Evolutionary conservation across 92 coral and sea anemone species (phyloP).

Genomic region (Epizoanthus ramosus): DNA sequence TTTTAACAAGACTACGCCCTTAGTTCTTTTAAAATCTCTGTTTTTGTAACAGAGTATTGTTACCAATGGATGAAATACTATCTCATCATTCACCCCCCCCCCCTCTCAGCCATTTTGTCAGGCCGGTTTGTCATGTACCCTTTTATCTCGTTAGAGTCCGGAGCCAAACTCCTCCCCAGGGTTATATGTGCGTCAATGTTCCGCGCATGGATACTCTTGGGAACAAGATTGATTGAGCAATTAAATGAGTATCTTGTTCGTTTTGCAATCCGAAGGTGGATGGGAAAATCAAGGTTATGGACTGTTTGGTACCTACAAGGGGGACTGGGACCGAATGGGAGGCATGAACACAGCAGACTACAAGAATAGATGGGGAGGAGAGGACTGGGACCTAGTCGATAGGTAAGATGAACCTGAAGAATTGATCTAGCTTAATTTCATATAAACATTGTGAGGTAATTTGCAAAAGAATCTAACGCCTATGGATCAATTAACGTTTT

Average conservation of each 20-base stretch:
- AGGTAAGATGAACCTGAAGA: neutral
- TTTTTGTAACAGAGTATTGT: too few species aligned
- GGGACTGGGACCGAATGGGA: conserved; percentile 46
- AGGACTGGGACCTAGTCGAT: conserved; percentile 43
- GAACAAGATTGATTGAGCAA: neutral
- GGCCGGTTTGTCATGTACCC: too few species aligned
- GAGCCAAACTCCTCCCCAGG: too few species aligned
- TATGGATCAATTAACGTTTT: too few species aligned
- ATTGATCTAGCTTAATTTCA: neutral
- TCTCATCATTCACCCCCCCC: too few species aligned
- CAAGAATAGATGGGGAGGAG: conserved; percentile 46
- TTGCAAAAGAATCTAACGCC: too few species aligned
- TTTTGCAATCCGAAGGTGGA: conserved; percentile 8
- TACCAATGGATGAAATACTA: neutral
- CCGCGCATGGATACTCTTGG: too few species aligned
- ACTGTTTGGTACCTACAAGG: conserved; percentile 27
- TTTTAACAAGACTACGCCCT: too few species aligned
- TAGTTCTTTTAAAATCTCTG: too few species aligned
- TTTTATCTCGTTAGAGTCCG: too few species aligned
- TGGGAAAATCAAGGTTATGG: conserved; percentile 44
- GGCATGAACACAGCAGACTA: conserved; percentile 35
- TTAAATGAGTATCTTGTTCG: neutral
- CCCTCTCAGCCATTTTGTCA: too few species aligned
- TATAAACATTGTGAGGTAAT: neutral
- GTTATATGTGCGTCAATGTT: too few species aligned